A percentile compares a stretch with the other conserved stretches of the same genome.
phyloP scores from a whole-genome alignment of 2,113 vertebrate genomes.

The Pampusana beccarii region DNA sequence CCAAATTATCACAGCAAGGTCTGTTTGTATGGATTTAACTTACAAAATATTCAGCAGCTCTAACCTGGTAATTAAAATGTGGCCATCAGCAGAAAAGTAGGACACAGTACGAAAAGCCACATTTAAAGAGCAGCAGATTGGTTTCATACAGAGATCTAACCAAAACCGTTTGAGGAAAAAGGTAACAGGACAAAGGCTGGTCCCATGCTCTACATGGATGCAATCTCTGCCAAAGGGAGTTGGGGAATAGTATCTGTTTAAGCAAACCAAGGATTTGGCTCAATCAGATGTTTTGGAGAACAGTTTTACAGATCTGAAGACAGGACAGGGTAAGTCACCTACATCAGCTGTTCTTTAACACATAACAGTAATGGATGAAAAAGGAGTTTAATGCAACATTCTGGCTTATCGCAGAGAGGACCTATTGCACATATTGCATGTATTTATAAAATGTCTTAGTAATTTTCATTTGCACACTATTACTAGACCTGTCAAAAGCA shows the following conservation, averaged over 20 bases:
- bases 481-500: background rate
- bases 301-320: slow-evolving; percentile 3
- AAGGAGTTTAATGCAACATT: background rate
- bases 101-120: background rate
- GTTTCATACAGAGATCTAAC: background rate
- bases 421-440: background rate
- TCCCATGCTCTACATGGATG: background rate
- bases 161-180: background rate
- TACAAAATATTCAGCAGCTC: background rate
- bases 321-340: background rate
- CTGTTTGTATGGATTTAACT: background rate
- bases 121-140: background rate
- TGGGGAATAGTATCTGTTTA: background rate
- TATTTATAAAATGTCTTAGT: background rate
- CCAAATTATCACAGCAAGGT: background rate
- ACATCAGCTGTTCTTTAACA: background rate
- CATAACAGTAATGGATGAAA: background rate
- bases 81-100: background rate
- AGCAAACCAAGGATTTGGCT: background rate
- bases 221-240: background rate
- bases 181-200: background rate
- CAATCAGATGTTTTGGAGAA: background rate
- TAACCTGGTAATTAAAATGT: background rate
- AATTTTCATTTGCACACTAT: background rate
- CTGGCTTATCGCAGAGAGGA: background rate